Conservation (phyloP, 1,140 invertebrate genomes). For the Acromyrmex charruanus region DNA sequence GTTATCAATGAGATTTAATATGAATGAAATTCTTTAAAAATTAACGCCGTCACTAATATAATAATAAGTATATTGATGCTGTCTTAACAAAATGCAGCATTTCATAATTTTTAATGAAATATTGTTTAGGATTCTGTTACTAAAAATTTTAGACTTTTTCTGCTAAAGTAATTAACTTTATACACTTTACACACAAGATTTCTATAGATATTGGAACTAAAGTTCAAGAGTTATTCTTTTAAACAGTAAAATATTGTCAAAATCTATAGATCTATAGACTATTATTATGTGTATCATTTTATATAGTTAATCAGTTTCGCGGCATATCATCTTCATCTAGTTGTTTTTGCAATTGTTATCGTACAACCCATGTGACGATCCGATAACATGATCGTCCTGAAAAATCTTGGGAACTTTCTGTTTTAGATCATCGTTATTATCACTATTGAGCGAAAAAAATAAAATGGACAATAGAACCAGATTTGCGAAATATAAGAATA, state of each 20-base stretch:
- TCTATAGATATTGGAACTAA: slow-evolving; percentile 15
- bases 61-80: neutral
- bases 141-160: slow-evolving; percentile 21
- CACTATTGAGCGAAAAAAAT: slow-evolving; percentile 54
- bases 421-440: slow-evolving; percentile 44
- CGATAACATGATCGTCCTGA: slow-evolving; percentile 4
- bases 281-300: slow-evolving; percentile 9
- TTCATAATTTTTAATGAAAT: neutral
- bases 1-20: slow-evolving; percentile 16
- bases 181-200: too few species aligned
- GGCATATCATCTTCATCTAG: slow-evolving; percentile 26
- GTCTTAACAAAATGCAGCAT: neutral
- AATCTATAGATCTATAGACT: slow-evolving; percentile 6
- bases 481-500: slow-evolving; percentile 23
- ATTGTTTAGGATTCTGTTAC: neutral
- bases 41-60: slow-evolving; percentile 17
- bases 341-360: slow-evolving; percentile 29
- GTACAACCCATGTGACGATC: slow-evolving; percentile 14
- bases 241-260: neutral
- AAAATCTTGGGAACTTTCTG: slow-evolving; percentile 27
- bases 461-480: slow-evolving; percentile 60
- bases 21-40: slow-evolving; percentile 39
- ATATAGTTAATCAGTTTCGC: neutral
- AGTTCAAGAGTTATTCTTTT: neutral
- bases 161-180: slow-evolving; percentile 16